phyloP scores from a whole-genome alignment of 2,797 vertebrate species.

The Nasua narica region DNA sequence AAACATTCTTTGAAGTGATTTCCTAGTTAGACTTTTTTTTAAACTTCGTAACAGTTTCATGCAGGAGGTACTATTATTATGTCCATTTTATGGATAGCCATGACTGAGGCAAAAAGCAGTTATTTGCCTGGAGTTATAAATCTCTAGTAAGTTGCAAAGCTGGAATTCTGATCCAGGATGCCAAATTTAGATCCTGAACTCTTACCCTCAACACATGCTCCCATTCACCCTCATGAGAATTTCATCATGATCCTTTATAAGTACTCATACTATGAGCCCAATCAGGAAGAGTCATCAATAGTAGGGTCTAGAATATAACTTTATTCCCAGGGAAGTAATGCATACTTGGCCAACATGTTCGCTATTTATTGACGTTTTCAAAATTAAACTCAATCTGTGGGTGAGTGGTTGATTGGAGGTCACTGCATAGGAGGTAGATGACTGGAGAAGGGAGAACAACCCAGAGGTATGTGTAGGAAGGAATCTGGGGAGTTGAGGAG shows the following conservation, averaged over 20 bases:
- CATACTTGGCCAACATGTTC: not conserved
- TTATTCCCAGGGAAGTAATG: not conserved
- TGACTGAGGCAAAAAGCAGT: not conserved
- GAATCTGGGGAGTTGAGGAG: not conserved
- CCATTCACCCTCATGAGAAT: not conserved
- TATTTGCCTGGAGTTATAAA: not conserved
- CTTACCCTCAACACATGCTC: not conserved
- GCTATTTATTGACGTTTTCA: not conserved
- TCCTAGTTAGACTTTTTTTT: not conserved
- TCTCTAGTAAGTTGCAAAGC: not conserved
- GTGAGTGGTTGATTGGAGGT: not conserved
- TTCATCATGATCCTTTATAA: not conserved
- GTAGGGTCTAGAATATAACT: not conserved
- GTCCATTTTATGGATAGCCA: not conserved
- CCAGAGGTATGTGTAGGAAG: not conserved
- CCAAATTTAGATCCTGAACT: not conserved
- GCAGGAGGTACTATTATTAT: not conserved
- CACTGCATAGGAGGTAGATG: not conserved
- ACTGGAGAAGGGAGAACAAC: not conserved
- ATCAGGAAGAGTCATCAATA: not conserved
- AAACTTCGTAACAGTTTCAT: not conserved
- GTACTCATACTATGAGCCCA: not conserved
- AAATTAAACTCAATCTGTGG: not conserved
- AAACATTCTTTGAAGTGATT: conserved; percentile 14
- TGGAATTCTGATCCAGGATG: not conserved